Base-by-base conservation (phyloP, 2,113 vertebrate species). In the Charadrius vociferus region DNA sequence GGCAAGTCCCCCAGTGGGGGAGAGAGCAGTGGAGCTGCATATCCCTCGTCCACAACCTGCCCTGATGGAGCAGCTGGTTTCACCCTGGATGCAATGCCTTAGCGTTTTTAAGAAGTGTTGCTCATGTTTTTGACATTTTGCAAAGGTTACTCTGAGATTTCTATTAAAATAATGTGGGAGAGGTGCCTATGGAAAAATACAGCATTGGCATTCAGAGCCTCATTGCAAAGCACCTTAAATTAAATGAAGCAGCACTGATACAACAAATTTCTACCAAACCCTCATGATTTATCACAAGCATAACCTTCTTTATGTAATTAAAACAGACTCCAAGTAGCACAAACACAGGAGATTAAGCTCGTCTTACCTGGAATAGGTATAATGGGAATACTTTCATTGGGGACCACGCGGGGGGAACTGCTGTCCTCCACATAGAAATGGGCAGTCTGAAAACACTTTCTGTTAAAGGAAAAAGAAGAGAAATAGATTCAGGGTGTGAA, bases 401-500 rank as follows among this genome's bases (percentile, higher is more conserved):
- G 99, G 96, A 99, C 99, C 97, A 99, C 99, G 84, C 99, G 98
- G 36, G 99, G 99, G 50, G 99, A 99, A 94, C 97, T 99, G 98
- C 99, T 99, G 96, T 99, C 99, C 96, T 99, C 99, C 97, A 99
- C 99, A 92, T 99, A 99, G 98, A 99, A 99, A 98, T 99, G 99
- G 96, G 99, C 99, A 34, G 99, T 99, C 98, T 99, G 99, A 96
- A 99, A 99, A 98, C 99, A 99, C 97, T 99, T 99, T 98, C 99
- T 99, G 98, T 91, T 81, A 37, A 96, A 88, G 68, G 78, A 94
- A 91, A 80, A 97, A 74, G 90, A 41, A 81, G 78, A 68, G 83
- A 21, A 62, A 68, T 19, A 94, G 45, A 90, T 72, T 94, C 58
- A 90, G 67, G 26, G 39, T 74, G 81, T 86, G 81, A 96, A 91